phyloP scores from a whole-genome alignment of 2,113 vertebrate species.

The Xiphias gladius region DNA sequence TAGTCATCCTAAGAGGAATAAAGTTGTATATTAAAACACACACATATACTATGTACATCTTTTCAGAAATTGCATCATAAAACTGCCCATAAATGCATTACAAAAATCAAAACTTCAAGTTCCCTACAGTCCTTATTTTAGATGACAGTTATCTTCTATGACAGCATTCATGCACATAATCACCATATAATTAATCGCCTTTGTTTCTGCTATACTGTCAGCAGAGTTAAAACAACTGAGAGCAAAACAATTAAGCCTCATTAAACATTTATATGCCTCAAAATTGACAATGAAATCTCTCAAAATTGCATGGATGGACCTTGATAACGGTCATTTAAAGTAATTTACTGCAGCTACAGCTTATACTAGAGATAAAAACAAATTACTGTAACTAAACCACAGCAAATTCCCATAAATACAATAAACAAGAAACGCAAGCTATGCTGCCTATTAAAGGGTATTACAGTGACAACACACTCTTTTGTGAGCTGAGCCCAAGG shows the following conservation, averaged over 20 bases:
- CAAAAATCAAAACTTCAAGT: neutral
- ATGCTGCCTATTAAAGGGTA: neutral
- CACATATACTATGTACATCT: neutral
- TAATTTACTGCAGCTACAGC: neutral
- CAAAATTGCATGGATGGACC: neutral
- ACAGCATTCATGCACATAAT: neutral
- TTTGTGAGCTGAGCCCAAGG: neutral
- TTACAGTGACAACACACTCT: slow-evolving; percentile 4
- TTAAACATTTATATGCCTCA: neutral
- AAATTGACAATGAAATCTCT: neutral
- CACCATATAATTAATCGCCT: neutral
- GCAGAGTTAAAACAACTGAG: neutral
- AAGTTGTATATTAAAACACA: neutral
- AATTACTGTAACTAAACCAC: neutral
- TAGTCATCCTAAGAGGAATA: slow-evolving; percentile 92
- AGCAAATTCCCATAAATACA: neutral
- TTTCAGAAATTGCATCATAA: neutral
- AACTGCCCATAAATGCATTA: neutral
- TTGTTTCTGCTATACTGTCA: neutral
- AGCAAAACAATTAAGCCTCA: neutral
- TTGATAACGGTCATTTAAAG: neutral
- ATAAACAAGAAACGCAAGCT: slow-evolving; percentile 11
- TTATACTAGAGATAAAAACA: neutral
- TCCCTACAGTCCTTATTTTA: neutral
- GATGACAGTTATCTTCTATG: neutral